These are phyloP conservation scores for Drosophila merina DNA, from an alignment of 2,888 invertebrate genomes.

Conservation along the genomic window DNA sequence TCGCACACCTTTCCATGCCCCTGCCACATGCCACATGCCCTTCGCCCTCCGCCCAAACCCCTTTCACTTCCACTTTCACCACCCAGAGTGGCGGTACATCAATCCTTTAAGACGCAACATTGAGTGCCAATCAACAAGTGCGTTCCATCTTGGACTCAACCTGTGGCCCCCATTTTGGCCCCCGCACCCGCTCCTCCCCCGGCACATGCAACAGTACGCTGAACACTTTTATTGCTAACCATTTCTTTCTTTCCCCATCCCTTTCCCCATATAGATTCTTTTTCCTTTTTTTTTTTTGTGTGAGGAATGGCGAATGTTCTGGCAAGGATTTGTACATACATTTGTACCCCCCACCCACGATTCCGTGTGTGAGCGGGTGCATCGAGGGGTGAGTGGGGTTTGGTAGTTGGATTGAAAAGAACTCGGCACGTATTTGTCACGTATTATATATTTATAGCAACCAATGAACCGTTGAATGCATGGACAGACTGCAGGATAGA, in stretches of 20 bases:
- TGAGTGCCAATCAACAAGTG: constrained; percentile 79
- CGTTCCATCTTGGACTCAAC: constrained; percentile 71
- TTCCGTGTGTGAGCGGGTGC: not conserved
- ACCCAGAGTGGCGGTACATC: constrained; percentile 56
- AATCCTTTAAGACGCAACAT: constrained; percentile 78
- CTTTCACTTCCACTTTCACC: constrained; percentile 1
- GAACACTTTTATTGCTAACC: constrained; percentile 77
- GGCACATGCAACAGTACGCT: constrained; percentile 72
- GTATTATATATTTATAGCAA: constrained; percentile 79
- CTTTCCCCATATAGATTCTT: constrained; percentile 1
- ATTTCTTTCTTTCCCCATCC: constrained; percentile 54
- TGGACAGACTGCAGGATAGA: constrained; percentile 49
- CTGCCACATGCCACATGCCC: not conserved
- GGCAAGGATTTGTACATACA: constrained; percentile 69
- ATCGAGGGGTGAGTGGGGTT: not conserved
- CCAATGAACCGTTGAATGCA: constrained; percentile 79
- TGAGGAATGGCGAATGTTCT: constrained; percentile 49
- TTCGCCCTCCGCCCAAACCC: not conserved
- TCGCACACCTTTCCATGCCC: constrained; percentile 1
- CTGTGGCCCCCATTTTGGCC: constrained; percentile 14
- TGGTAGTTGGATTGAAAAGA: constrained; percentile 61
- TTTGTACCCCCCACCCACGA: constrained; percentile 41
- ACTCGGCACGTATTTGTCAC: constrained; percentile 79
- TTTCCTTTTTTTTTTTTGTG: constrained; percentile 45
- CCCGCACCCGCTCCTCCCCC: not conserved